Base-by-base conservation (phyloP, 2,113 vertebrate species). In the Forbesichthys papilliferus region DNA sequence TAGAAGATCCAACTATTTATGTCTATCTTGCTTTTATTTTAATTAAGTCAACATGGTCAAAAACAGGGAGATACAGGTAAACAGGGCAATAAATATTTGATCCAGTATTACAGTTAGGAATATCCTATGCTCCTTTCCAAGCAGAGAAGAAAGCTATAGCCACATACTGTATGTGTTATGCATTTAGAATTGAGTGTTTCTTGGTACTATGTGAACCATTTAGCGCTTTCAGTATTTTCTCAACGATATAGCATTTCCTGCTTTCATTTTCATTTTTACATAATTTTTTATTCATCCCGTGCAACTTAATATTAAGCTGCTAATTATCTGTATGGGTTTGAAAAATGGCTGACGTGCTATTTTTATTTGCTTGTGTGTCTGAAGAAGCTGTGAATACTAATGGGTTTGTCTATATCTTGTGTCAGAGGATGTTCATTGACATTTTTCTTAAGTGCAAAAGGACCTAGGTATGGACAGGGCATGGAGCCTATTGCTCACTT, bases 371-470 rank as follows among this genome's bases (percentile, higher is more conserved):
- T 87, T 75, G 74, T 67, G 62, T 42, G 64, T 86, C 77, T 85
- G 84, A 77, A 85, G 73, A 89, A 89, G 82, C 84, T 86, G 85
- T 87, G 88, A 88, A 87, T 85, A 87, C 77, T 61, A 77, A 88
- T 57, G 77, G 79, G 83, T 87, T 73, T 89, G 83, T 89, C 87
- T 89, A 84, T 90, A 87, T 85, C 77, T 86, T 74, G 88, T 88
- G 82, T 87, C 84, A 82, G 80, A 84, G 85, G 87, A 90, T 85
- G 86, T 90, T 91, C 61, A 80, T 90, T 88, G 84, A 66, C 27
- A 81, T 87, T 90, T 78, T 85, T 83, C 66, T 68, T 79, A 81
- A 87, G 86, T 84, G 86, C 84, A 64, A 75, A 87, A 36, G 88
- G 87, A 90, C 87, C 86, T 87, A 82, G 67, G 73, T 60, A 85